These are phyloP conservation scores for Acleris literana DNA, from an alignment of 2,888 invertebrate genomes.

Conservation along the genomic window DNA sequence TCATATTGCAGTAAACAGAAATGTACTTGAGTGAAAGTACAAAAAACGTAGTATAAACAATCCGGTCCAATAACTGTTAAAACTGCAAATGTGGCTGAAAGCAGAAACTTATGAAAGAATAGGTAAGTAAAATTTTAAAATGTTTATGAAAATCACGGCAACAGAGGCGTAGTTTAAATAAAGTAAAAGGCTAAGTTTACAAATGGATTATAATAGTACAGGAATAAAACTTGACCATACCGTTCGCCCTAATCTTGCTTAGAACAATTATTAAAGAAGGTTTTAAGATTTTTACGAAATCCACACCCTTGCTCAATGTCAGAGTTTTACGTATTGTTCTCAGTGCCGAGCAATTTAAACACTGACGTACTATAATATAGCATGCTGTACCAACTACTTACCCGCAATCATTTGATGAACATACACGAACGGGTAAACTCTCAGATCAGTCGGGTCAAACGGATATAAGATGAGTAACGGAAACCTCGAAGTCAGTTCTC, in stretches of 20 bases:
- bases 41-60: constrained; percentile 53
- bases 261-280: no score
- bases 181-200: no score
- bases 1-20: constrained; percentile 52
- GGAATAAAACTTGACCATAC: no score
- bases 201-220: no score
- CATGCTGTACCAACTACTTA: constrained; percentile 33
- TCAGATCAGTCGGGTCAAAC: constrained; percentile 49
- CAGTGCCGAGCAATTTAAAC: neutral
- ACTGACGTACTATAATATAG: no score
- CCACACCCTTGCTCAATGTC: neutral
- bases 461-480: constrained; percentile 47
- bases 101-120: constrained; percentile 13
- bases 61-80: constrained; percentile 54
- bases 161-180: no score
- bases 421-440: constrained; percentile 51
- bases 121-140: neutral
- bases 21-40: constrained; percentile 57
- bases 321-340: neutral
- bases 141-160: neutral
- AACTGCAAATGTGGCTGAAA: constrained; percentile 43
- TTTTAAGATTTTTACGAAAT: neutral
- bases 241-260: no score
- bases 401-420: constrained; percentile 52
- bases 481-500: neutral